These are phyloP conservation scores for Watsonalla binaria DNA, from an alignment of 2,888 invertebrate species.

Conservation along the genomic window DNA sequence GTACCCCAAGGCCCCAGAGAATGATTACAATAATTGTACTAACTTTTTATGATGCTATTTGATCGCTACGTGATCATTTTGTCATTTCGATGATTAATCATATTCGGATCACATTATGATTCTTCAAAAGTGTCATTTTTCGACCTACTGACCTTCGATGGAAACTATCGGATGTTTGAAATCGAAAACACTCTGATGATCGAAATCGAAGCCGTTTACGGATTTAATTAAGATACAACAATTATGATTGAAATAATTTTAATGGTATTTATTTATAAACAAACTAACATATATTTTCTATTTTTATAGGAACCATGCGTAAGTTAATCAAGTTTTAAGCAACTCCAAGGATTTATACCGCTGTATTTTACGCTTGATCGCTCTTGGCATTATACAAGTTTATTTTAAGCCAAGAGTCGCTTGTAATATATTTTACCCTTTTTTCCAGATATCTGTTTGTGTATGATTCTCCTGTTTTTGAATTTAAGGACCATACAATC, in stretches of 20 bases:
- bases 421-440: constrained; percentile 37
- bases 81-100: no score
- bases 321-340: constrained; percentile 68
- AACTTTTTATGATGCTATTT: no score
- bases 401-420: constrained; percentile 43
- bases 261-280: constrained; percentile 2
- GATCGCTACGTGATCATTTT: no score
- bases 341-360: constrained; percentile 46
- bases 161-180: no score
- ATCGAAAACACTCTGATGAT: no score
- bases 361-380: constrained; percentile 64
- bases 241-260: not conserved
- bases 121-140: no score
- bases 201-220: no score
- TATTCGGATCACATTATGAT: no score
- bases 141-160: no score
- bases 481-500: constrained; percentile 35
- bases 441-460: constrained; percentile 23
- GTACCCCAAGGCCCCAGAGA: no score
- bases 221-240: not conserved
- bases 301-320: constrained; percentile 79
- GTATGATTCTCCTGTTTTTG: constrained; percentile 22
- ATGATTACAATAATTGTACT: no score
- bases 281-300: constrained; percentile 52
- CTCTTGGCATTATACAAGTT: constrained; percentile 43